Conservation (phyloP, 2,797 vertebrate genomes). For the Pogoniulus pusillus region DNA sequence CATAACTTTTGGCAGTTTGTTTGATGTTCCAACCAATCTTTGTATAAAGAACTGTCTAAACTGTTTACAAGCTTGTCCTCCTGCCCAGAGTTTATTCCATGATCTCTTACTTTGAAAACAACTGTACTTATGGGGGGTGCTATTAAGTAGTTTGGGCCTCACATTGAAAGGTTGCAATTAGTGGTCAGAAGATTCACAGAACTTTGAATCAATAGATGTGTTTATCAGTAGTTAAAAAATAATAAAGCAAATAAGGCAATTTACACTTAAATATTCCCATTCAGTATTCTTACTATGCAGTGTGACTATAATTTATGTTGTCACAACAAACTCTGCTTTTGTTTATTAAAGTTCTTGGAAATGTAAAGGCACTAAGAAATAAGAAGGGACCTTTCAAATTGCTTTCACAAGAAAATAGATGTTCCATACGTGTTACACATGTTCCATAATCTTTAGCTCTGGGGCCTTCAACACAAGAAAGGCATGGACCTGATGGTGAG, state of each 20-base stretch:
- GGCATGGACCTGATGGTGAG: too few relatives aligned
- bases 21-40: conserved; percentile 56
- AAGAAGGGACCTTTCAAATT: neutral
- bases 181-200: neutral
- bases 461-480: too few relatives aligned
- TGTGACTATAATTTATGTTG: neutral
- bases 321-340: neutral
- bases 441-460: too few relatives aligned
- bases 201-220: neutral
- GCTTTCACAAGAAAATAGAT: neutral
- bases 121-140: neutral
- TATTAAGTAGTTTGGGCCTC: neutral
- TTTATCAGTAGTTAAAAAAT: conserved; percentile 23
- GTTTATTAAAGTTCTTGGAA: neutral
- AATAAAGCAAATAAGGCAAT: neutral
- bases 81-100: conserved; percentile 44
- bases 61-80: conserved; percentile 64
- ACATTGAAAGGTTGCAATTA: neutral
- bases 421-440: too few relatives aligned
- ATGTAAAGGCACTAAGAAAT: neutral
- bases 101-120: conserved; percentile 56
- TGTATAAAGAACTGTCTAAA: conserved; percentile 51
- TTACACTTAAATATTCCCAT: neutral
- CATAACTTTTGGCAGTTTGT: conserved; percentile 45
- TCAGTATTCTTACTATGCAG: neutral